Evolutionary conservation across 2,797 vertebrate species (phyloP).

Genomic region (Hybognathus amarus): DNA sequence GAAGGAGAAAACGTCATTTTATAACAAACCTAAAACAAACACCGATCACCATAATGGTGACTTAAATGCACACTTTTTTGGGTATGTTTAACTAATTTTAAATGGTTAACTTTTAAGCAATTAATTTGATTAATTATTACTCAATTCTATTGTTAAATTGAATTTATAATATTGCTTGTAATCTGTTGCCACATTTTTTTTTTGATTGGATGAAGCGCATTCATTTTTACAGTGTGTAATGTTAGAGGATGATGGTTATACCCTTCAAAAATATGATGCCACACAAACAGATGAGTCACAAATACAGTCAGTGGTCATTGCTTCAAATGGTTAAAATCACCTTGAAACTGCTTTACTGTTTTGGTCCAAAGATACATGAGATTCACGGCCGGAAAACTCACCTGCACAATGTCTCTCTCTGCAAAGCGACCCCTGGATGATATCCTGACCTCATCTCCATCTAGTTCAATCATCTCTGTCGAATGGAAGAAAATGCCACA

Average conservation of each 20-base stretch:
- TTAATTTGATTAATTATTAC: no score
- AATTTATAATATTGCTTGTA: no score
- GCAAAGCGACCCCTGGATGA: slow-evolving; percentile 95
- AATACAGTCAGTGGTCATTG: not conserved
- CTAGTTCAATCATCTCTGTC: slow-evolving; percentile 95
- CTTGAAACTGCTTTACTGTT: not conserved
- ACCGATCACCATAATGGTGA: no score
- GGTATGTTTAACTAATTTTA: no score
- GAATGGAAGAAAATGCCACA: slow-evolving; percentile 56
- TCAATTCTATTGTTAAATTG: no score
- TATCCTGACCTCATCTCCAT: slow-evolving; percentile 94
- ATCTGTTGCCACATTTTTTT: no score
- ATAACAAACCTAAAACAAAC: no score
- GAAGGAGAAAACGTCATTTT: no score
- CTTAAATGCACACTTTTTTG: no score
- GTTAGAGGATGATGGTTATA: not conserved
- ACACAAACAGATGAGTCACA: not conserved
- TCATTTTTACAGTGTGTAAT: no score
- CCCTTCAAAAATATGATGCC: not conserved
- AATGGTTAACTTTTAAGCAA: no score
- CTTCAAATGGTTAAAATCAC: not conserved
- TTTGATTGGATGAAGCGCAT: no score
- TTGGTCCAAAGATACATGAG: not conserved
- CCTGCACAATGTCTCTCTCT: slow-evolving; percentile 98
- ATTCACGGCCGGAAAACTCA: slow-evolving; percentile 58